Evolutionary conservation across 2,888 invertebrate genomes (phyloP), one percentile per base, ranked within the genome.

Genomic region (Catocala fraxini): DNA sequence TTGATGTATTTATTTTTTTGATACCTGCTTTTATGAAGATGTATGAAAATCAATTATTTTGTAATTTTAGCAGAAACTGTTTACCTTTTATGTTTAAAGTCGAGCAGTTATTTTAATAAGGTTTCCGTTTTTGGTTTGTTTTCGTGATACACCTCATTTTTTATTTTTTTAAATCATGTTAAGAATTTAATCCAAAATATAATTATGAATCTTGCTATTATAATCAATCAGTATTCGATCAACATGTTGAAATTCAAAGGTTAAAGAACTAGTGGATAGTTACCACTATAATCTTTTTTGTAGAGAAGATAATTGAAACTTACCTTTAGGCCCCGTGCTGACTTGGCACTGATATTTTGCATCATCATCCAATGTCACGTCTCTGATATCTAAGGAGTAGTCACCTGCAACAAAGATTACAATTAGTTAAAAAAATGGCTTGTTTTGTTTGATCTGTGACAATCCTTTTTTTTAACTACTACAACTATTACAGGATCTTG

Each of bases 261-360:
- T 39, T 4, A 39, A 7, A 1, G 6, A 39, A 39, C 35, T 39
- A 39, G 35, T 39, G 6, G 9, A 39, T 39, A 7, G 35, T 39
- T 39, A 39, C 6, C 9, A 39, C 9, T 39, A 6, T 39, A 6
- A 34, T 5, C 4, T 48, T 48, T 33, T 48, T 48, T 46, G 7
- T 10, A 48, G 12, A n/a, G 33, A 34, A n/a, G 6, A 7, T 39
- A 34, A 34, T 34, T 51, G 7, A 9, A 45, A 67, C 81, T 58
- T 81, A 94, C 95, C 96, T 85, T 92, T 94, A 4, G 96, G 95
- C 0, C 97, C 97, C 0, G 98, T 97, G 72, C 97, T 97, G 76
- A 99, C 98, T 95, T 99, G 99, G 89, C 99, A 99, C 93, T 98
- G 98, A 90, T 98, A 99, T 80, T 96, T 96, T 10, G 98, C 99